Evolutionary conservation across 2,797 vertebrate genomes (phyloP).

Genomic region (Poliocrania exsul): DNA sequence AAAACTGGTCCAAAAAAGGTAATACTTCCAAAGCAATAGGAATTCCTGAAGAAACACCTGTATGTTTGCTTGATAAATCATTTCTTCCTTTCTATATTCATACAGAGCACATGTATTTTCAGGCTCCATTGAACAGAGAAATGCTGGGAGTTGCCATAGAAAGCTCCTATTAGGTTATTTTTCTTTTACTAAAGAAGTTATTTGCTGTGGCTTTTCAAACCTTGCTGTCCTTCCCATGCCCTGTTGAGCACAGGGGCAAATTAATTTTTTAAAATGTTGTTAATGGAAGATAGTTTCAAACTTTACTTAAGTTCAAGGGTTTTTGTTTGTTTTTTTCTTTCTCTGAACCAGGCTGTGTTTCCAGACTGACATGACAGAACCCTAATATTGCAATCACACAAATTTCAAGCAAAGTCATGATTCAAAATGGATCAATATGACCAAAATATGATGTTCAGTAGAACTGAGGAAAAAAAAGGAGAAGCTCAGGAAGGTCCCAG

Average conservation of each 20-base stretch:
- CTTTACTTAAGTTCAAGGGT: background rate
- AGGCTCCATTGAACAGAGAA: background rate
- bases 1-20: background rate
- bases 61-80: conserved; percentile 22
- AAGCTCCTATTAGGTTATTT: conserved; percentile 19
- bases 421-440: background rate
- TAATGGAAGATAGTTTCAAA: background rate
- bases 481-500: background rate
- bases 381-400: background rate
- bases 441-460: rapidly evolving
- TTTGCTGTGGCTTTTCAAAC: background rate
- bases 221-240: background rate
- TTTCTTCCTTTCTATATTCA: conserved; percentile 28
- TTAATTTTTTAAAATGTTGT: background rate
- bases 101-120: conserved; percentile 31
- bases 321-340: background rate
- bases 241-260: background rate
- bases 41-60: background rate
- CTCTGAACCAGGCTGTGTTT: background rate
- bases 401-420: background rate
- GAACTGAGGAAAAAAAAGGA: background rate
- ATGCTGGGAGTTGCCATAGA: conserved; percentile 2
- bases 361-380: background rate
- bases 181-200: background rate
- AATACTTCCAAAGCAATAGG: background rate